Conservation (phyloP, 2,113 vertebrate genomes). For the Monarcha castaneiventris region DNA sequence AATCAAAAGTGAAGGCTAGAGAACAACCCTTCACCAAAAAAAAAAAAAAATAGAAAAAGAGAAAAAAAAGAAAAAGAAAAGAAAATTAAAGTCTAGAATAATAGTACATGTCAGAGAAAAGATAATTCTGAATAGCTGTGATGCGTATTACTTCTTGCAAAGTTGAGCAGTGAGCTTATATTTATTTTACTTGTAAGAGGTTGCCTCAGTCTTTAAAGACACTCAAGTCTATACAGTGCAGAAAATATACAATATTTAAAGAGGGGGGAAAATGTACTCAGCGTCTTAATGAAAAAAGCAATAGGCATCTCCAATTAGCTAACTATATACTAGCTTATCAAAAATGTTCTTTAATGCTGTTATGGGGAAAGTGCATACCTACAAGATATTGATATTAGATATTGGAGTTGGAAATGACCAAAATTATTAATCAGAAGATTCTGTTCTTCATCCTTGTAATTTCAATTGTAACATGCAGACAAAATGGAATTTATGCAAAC, state of each 20-base stretch:
- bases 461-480: background rate
- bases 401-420: background rate
- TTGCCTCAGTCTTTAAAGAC: background rate
- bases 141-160: background rate
- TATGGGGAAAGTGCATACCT: background rate
- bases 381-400: background rate
- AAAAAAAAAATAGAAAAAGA: background rate
- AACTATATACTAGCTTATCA: background rate
- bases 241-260: background rate
- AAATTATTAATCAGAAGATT: background rate
- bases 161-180: background rate
- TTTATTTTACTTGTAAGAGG: background rate
- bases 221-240: background rate
- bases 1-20: background rate
- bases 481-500: background rate
- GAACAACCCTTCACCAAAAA: background rate
- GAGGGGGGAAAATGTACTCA: background rate
- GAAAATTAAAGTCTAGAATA: background rate
- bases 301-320: background rate
- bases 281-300: background rate
- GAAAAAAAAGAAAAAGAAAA: background rate
- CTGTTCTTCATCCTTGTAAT: background rate
- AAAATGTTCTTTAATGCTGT: background rate
- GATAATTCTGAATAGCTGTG: background rate
- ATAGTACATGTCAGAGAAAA: background rate